phyloP scores from a whole-genome alignment of 2,888 invertebrate species.

The Nematopogon swammerdamellus region DNA sequence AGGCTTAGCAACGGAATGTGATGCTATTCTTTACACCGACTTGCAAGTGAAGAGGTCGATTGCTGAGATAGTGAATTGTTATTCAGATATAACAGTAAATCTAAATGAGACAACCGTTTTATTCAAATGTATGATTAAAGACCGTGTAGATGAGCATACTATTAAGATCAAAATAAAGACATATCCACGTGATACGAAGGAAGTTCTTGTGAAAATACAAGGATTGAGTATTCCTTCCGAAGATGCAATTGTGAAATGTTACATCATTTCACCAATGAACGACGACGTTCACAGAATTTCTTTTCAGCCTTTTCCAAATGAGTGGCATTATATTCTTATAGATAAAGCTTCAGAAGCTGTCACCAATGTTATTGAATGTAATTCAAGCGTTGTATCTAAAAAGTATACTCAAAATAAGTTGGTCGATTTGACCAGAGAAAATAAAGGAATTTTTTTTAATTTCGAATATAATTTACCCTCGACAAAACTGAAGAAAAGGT shows the following conservation, averaged over 20 bases:
- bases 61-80: conserved; percentile 29
- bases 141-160: conserved; percentile 19
- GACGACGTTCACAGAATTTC: conserved; percentile 30
- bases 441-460: conserved; percentile 70
- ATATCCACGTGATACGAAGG: conserved; percentile 16
- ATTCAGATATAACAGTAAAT: conserved; percentile 23
- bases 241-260: conserved; percentile 42
- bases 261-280: conserved; percentile 40
- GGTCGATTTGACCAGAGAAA: conserved; percentile 47
- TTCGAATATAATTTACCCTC: conserved; percentile 71
- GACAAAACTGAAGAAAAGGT: conserved; percentile 59
- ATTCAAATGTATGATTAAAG: conserved; percentile 51
- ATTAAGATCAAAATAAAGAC: conserved; percentile 38
- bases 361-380: conserved; percentile 29
- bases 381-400: conserved; percentile 25
- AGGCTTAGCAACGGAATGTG: conserved; percentile 67
- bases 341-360: conserved; percentile 23
- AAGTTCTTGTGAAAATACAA: conserved; percentile 42
- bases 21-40: conserved; percentile 63
- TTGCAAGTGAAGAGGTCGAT: conserved; percentile 52
- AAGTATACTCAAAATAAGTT: conserved; percentile 19
- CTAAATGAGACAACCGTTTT: conserved; percentile 23
- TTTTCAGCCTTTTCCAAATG: conserved; percentile 53
- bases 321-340: conserved; percentile 57
- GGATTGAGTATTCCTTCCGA: conserved; percentile 51